Evolutionary conservation across 1,140 invertebrate genomes (phyloP), one percentile per base, ranked within the genome.

Genomic region (Drosophila lacertosa): DNA sequence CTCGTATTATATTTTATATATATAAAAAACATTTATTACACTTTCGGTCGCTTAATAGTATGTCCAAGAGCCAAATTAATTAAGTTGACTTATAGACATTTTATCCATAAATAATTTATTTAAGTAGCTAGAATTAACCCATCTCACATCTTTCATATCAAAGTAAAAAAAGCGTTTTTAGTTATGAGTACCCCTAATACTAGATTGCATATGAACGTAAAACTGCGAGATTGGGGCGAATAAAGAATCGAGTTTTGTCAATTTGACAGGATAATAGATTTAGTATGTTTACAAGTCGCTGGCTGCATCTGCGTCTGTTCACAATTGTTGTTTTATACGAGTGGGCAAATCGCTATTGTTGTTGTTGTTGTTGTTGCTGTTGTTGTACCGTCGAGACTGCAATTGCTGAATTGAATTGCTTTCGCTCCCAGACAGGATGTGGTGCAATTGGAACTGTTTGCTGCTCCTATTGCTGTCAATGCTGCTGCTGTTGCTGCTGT

Each of bases 261-360:
- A 63, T 66, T 65, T 67, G 55, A 66, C 54, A 70, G 70, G 15
- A 68, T 86, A 86, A 81, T 86, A 86, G 74, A 86, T 86, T 86
- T 81, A 74, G 81, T 74, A 66, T 86, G 75, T 51, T 76, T 57
- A 50, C 58, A 77, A 64, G 65, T 51, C 55, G 78, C 70, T 66
- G 51, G 63, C 57, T 63, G 44, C 59, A 35, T 32, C 57, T 63
- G 44, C 59, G 35, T 32, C 15, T 54, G 26, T 50, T 64, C 54
- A 66, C 39, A 51, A n/a, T 33, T 78, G 20, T 45, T 48, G 54
- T 37, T 62, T 50, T 24, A 16, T 40, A 2, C 22, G 22, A 6
- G 10, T 32, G 40, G 5, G 2, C 35, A n/a, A 13, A 24, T 50
- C 35, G 57, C 29, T 42, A 32, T 22, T 42, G 42, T 55, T 13